Evolutionary conservation across 2,797 vertebrate species (phyloP), one percentile per base, ranked within the genome.

Genomic region (Salmo trutta): DNA sequence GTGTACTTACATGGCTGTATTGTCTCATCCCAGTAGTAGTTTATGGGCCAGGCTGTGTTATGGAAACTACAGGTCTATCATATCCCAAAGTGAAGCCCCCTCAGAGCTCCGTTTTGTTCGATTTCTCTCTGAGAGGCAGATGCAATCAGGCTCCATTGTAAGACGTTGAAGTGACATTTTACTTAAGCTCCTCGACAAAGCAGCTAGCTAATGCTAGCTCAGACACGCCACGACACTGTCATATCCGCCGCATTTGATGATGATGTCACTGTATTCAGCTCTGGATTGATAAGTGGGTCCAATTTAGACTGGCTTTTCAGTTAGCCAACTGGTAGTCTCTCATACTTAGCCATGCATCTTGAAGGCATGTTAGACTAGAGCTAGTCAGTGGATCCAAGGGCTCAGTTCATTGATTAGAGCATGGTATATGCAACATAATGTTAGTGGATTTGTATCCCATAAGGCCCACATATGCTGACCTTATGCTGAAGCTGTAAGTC

Each of bases 81-180:
- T 19, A 19, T n/a, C 36, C 16, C 17, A 15, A 69, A 69, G 33
- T 5, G 27, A n/a, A 41, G 67, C 17, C 31, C 8, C 17, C 67
- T 52, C 2, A 81, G 90, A 81, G 62, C 84, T 41, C 41, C 8
- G 0, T 10, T 82, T 69, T 19, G 82, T 84, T 79, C 52, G 27
- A 77, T 83, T 84, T 87, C 87, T 79, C 77, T 84, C 75, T 7
- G 76, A 75, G 80, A 85, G 72, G 54, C 77, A 75, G 66, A 53
- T 53, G 85, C 84, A 83, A 88, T 88, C 84, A 84, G 15, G 74
- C 66, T 71, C 75, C 80, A 75, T 73, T 85, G 86, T 84, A 85
- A 86, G 56, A 64, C 24, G 33, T 16, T 64, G 86, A 89, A 87
- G 75, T 84, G 89, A 89, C 89, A 89, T 90, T 91, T 91, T 87